phyloP scores from a whole-genome alignment of 2,113 vertebrate genomes.

The Podarcis cretensis region DNA sequence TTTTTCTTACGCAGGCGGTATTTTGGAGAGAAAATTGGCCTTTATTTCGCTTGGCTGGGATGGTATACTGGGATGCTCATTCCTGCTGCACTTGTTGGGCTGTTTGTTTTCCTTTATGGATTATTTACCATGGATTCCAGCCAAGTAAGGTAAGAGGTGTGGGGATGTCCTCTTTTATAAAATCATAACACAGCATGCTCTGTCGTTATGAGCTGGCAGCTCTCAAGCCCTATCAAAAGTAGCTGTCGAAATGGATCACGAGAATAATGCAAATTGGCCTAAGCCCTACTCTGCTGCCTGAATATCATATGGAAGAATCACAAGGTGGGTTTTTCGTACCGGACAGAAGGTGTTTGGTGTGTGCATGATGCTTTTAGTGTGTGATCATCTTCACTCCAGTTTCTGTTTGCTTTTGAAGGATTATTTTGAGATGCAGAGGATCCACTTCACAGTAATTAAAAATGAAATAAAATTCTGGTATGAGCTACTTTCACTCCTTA shows the following conservation, averaged over 20 bases:
- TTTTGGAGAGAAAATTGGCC: slow-evolving; percentile 98
- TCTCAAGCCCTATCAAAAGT: background rate
- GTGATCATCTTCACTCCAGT: background rate
- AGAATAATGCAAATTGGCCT: background rate
- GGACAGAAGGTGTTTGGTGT: background rate
- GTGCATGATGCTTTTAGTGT: background rate
- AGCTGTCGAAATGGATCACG: background rate
- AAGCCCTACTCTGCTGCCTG: background rate
- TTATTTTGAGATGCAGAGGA: too few species aligned
- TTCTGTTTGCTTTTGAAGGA: background rate
- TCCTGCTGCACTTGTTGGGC: slow-evolving; percentile 93
- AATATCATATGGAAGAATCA: background rate
- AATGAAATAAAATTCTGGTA: too few species aligned
- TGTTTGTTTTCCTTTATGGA: slow-evolving; percentile 98
- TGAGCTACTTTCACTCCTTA: too few species aligned
- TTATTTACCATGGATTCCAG: slow-evolving; percentile 97
- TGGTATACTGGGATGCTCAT: slow-evolving; percentile 99
- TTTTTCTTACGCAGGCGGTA: slow-evolving; percentile 83
- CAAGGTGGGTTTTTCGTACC: background rate
- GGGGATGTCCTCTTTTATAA: slow-evolving; percentile 24
- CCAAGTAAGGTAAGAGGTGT: slow-evolving; percentile 91
- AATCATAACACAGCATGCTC: background rate
- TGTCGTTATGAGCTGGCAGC: background rate
- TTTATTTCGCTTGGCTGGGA: slow-evolving; percentile 98
- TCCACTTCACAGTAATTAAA: too few species aligned